These are phyloP conservation scores for Congeria kusceri DNA, from an alignment of 2,888 invertebrate genomes.

Conservation along the genomic window DNA sequence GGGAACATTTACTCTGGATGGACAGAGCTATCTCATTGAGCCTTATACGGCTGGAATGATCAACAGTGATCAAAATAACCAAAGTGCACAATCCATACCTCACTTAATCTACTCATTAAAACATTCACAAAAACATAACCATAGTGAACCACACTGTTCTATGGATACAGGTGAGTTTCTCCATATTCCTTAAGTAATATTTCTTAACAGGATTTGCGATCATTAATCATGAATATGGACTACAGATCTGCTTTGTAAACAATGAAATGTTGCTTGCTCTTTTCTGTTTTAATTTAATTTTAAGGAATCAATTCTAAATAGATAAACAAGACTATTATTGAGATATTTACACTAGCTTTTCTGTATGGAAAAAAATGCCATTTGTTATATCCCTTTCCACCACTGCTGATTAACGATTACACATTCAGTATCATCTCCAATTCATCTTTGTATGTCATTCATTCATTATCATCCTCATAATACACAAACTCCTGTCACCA, in stretches of 20 bases:
- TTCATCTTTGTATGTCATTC: neutral
- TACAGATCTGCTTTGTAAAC: no score
- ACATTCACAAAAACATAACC: slow-evolving; percentile 54
- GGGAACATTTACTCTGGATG: slow-evolving; percentile 69
- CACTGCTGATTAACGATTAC: no score
- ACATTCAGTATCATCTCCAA: neutral
- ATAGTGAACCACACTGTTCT: slow-evolving; percentile 45
- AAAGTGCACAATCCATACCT: slow-evolving; percentile 62
- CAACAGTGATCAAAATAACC: slow-evolving; percentile 50
- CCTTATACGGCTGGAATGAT: slow-evolving; percentile 59
- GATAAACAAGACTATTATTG: no score
- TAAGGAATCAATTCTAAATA: no score
- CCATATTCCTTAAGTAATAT: no score
- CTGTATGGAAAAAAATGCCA: no score
- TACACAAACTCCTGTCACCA: neutral
- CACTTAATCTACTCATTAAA: slow-evolving; percentile 60
- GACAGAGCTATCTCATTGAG: slow-evolving; percentile 73
- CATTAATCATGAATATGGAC: no score
- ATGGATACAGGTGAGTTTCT: slow-evolving; percentile 48
- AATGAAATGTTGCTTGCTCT: no score
- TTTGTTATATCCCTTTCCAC: no score
- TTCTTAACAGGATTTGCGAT: no score
- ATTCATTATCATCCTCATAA: neutral
- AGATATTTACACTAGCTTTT: no score
- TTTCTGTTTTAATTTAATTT: no score